Conservation (phyloP, 2,888 invertebrate species). For the Rhagonycha lutea region DNA sequence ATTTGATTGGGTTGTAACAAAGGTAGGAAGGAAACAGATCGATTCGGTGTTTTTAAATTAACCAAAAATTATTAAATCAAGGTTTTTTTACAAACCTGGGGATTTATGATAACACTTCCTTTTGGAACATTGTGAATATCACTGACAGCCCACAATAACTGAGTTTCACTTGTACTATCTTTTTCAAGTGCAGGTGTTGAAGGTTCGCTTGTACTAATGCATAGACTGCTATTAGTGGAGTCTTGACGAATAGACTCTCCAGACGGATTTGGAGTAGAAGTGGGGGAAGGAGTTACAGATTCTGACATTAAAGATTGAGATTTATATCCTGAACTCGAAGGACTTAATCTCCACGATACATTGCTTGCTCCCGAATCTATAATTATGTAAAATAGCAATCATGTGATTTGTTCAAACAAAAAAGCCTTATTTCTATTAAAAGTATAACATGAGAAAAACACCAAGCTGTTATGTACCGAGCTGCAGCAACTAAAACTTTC, state of each 20-base stretch:
- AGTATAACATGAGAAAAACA: not conserved
- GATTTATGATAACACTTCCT: slow-evolving; percentile 88
- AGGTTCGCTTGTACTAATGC: slow-evolving; percentile 40
- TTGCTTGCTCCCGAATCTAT: slow-evolving; percentile 65
- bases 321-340: slow-evolving; percentile 78
- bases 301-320: slow-evolving; percentile 75
- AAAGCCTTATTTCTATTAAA: not conserved
- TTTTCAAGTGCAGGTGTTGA: slow-evolving; percentile 29
- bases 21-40: not conserved
- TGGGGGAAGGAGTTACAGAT: slow-evolving; percentile 79
- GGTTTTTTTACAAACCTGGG: slow-evolving; percentile 59
- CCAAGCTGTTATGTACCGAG: slow-evolving; percentile 1
- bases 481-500: slow-evolving; percentile 2
- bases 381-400: slow-evolving; percentile 2
- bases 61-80: not conserved
- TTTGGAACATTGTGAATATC: slow-evolving; percentile 83
- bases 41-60: not conserved
- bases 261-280: slow-evolving; percentile 56
- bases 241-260: slow-evolving; percentile 41
- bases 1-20: not conserved
- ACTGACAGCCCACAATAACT: slow-evolving; percentile 85
- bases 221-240: slow-evolving; percentile 36
- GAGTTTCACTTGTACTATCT: slow-evolving; percentile 50
- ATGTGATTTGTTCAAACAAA: not conserved
- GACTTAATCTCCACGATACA: slow-evolving; percentile 69